Percentiles rank a stretch among this genome's conserved stretches.
These are phyloP conservation scores for Tiliacea aurago DNA, from an alignment of 2,888 invertebrate species.

Conservation along the genomic window DNA sequence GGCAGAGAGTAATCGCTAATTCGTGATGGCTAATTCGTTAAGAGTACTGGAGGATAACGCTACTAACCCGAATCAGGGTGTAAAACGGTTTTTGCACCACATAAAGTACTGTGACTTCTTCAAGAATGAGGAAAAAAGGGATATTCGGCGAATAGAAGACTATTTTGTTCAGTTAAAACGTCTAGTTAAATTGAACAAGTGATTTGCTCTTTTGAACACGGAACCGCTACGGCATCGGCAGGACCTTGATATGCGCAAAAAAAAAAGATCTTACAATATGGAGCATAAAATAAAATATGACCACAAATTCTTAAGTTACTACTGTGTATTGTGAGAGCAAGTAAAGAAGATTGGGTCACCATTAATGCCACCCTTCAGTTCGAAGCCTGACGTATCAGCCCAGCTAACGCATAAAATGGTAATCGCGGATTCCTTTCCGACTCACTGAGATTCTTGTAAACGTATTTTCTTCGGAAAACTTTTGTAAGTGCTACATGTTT, in stretches of 20 bases:
- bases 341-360: slow-evolving; percentile 71
- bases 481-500: slow-evolving; percentile 59
- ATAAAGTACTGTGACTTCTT: neutral
- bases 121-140: neutral
- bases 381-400: slow-evolving; percentile 73
- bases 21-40: no score
- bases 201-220: neutral
- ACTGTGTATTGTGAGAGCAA: slow-evolving; percentile 54
- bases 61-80: neutral
- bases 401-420: slow-evolving; percentile 76
- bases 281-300: slow-evolving; percentile 37
- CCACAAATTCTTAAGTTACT: slow-evolving; percentile 59
- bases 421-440: slow-evolving; percentile 67
- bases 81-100: neutral
- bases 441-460: slow-evolving; percentile 58
- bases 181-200: neutral
- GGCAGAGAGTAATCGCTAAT: no score
- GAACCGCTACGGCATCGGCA: neutral
- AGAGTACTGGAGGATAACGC: no score
- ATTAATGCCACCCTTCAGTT: slow-evolving; percentile 74
- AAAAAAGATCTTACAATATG: slow-evolving; percentile 7
- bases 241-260: neutral
- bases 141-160: neutral
- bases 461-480: slow-evolving; percentile 58
- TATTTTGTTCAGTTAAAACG: neutral